Percentiles rank a stretch among this genome's conserved stretches.
Evolutionary conservation across 64 coral and sea anemone species (phyloP).

Genomic region (Montipora efflorescens): DNA sequence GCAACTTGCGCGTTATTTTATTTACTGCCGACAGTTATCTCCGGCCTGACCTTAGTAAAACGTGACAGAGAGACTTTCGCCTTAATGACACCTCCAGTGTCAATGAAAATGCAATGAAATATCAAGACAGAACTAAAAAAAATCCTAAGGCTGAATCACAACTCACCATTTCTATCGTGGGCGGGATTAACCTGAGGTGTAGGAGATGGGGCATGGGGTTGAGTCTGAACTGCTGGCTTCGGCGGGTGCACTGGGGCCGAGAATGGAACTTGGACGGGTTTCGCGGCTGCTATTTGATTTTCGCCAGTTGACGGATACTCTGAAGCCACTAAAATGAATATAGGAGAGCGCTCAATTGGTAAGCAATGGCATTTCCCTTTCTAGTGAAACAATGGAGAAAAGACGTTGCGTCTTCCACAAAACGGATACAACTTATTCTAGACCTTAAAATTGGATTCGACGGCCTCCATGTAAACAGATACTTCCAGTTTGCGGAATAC

Average conservation of each 20-base stretch:
- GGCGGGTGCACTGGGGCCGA: not conserved
- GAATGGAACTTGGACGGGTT: slow-evolving; percentile 37
- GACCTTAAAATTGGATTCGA: too few relatives aligned
- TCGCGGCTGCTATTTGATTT: not conserved
- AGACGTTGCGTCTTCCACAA: too few relatives aligned
- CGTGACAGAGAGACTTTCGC: too few relatives aligned
- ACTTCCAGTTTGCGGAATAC: too few relatives aligned
- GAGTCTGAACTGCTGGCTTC: not conserved
- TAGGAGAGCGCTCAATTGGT: not conserved
- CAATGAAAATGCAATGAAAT: not conserved
- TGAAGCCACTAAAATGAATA: slow-evolving; percentile 1
- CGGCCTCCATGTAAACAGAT: too few relatives aligned
- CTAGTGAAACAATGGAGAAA: too few relatives aligned
- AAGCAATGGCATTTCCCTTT: not conserved
- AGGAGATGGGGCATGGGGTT: slow-evolving; percentile 1
- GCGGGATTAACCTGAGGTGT: not conserved
- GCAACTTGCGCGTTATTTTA: too few relatives aligned
- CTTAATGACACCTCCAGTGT: too few relatives aligned
- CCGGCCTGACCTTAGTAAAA: not conserved
- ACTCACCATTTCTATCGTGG: not conserved
- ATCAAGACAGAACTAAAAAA: not conserved
- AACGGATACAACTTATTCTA: too few relatives aligned
- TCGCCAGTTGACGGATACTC: not conserved
- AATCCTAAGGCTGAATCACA: too few relatives aligned
- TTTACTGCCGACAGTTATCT: not conserved